Evolutionary conservation across 2,888 invertebrate species (phyloP).

Genomic region (Cyclophora albipunctata): DNA sequence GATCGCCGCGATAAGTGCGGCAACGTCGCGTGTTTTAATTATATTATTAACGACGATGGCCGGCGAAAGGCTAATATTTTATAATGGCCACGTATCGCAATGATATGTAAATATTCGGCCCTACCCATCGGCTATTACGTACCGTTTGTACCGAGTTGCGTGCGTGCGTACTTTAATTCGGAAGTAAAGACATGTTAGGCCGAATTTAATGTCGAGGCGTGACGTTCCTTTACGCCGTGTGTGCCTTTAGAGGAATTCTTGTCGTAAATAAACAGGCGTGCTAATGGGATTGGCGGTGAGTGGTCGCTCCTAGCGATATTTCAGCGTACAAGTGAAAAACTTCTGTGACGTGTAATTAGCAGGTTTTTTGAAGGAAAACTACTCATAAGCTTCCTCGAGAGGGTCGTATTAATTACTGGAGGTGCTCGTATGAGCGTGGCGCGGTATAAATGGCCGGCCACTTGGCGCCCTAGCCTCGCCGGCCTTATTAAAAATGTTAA

Average conservation of each 20-base stretch:
- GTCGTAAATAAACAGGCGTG: constrained; percentile 36
- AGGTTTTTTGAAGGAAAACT: constrained; percentile 68
- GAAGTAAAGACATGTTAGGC: constrained; percentile 61
- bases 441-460: constrained; percentile 68
- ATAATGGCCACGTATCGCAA: constrained; percentile 70
- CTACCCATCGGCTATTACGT: constrained; percentile 58
- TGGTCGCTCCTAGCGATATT: constrained; percentile 28
- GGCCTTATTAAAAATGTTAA: constrained; percentile 75
- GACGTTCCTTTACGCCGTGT: constrained; percentile 42
- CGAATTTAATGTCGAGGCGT: constrained; percentile 59
- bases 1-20: constrained; percentile 66
- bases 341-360: constrained; percentile 64
- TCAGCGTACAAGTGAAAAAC: constrained; percentile 32
- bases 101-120: constrained; percentile 73
- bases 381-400: constrained; percentile 73
- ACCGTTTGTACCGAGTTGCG: constrained; percentile 42
- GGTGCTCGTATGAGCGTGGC: constrained; percentile 59
- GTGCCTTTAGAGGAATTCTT: constrained; percentile 42
- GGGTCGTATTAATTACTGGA: constrained; percentile 71
- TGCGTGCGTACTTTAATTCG: constrained; percentile 66
- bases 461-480: constrained; percentile 66
- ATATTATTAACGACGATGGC: constrained; percentile 70
- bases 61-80: constrained; percentile 71
- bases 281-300: constrained; percentile 40
- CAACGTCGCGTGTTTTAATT: constrained; percentile 74